phyloP scores from a whole-genome alignment of 2,113 vertebrate species.

The Aegotheles bennettii region DNA sequence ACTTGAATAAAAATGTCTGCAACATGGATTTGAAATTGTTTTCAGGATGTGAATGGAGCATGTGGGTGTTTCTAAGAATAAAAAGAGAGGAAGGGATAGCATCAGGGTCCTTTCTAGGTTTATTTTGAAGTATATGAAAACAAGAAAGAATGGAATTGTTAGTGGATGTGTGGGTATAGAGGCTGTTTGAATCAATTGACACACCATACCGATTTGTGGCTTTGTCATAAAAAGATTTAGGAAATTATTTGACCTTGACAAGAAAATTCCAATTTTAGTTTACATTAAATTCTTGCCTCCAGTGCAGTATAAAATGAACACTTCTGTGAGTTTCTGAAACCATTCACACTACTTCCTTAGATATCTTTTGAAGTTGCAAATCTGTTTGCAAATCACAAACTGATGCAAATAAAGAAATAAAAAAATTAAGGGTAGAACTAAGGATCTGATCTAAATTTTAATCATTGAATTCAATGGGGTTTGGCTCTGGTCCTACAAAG shows the following conservation, averaged over 20 bases:
- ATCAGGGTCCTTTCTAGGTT: background rate
- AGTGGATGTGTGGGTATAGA: background rate
- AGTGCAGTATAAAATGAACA: background rate
- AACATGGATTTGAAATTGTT: background rate
- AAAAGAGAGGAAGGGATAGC: background rate
- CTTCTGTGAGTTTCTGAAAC: background rate
- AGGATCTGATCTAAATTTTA: conserved; percentile 32
- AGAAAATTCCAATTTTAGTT: background rate
- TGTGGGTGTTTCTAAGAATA: background rate
- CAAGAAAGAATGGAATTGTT: background rate
- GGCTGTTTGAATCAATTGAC: background rate
- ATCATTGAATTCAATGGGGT: background rate
- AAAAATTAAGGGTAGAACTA: background rate
- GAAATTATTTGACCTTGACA: background rate
- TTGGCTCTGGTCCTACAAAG: conserved; percentile 28
- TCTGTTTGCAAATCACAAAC: background rate
- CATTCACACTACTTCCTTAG: background rate
- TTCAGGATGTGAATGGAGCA: background rate
- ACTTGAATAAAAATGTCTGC: background rate
- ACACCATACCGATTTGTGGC: background rate
- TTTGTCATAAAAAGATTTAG: background rate
- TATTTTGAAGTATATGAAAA: background rate
- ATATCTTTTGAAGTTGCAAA: background rate
- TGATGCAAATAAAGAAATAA: background rate
- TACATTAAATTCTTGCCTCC: background rate